These are phyloP conservation scores for Siniperca obscura DNA, from an alignment of 2,797 vertebrate species.

Conservation along the genomic window DNA sequence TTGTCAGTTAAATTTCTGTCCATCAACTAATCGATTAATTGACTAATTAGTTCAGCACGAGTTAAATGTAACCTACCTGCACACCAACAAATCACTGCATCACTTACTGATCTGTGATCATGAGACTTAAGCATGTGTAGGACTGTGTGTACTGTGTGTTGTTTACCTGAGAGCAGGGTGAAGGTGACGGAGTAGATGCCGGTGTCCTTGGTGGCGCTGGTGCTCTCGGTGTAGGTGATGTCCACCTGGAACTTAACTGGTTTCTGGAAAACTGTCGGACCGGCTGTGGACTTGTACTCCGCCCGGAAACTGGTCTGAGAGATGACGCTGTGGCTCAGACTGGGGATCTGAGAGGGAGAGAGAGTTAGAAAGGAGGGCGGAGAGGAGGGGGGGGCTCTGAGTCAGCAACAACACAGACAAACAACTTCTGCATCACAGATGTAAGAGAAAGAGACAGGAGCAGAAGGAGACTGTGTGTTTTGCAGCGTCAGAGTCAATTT, in stretches of 20 bases:
- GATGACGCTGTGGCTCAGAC: constrained; percentile 98
- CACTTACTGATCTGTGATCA: too few species aligned
- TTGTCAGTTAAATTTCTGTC: neutral
- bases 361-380: neutral
- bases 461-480: constrained; percentile 7
- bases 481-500: neutral
- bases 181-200: constrained; percentile 98
- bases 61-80: neutral
- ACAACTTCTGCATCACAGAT: neutral
- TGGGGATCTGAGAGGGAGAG: constrained; percentile 89
- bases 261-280: constrained; percentile 98
- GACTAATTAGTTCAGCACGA: neutral
- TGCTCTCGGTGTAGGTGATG: constrained; percentile 97
- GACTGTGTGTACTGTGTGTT: neutral
- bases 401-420: constrained; percentile 15
- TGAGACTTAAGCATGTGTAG: neutral
- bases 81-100: too few species aligned
- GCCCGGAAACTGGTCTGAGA: constrained; percentile 98
- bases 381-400: neutral
- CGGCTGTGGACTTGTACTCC: constrained; percentile 95
- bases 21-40: neutral
- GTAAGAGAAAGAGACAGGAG: constrained; percentile 13
- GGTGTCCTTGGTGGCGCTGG: constrained; percentile 93
- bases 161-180: constrained; percentile 94
- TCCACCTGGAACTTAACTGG: constrained; percentile 99